These are phyloP conservation scores for Metopia argyrocephala DNA, from an alignment of 2,888 invertebrate species.

Conservation along the genomic window DNA sequence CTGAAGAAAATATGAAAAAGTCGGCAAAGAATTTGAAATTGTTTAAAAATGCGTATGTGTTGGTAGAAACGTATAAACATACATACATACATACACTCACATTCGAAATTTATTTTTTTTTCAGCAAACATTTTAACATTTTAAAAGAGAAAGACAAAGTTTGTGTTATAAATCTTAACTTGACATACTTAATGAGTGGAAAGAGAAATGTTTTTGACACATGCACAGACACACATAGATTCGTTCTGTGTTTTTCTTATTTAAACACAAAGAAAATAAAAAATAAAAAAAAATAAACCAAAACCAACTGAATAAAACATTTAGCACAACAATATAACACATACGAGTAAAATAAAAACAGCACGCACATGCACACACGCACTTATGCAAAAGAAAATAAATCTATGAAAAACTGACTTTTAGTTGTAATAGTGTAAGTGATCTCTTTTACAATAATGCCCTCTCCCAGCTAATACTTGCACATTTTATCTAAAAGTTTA, in stretches of 20 bases:
- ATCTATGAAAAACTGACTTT: neutral
- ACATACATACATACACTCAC: neutral
- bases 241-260: conserved; percentile 6
- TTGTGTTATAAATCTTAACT: conserved; percentile 53
- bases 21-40: no score
- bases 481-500: no score
- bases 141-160: conserved; percentile 28
- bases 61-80: neutral
- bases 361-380: neutral
- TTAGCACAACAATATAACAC: conserved; percentile 28
- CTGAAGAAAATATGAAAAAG: no score
- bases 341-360: neutral
- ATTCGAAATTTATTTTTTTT: neutral
- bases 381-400: neutral
- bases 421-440: neutral
- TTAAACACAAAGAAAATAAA: conserved; percentile 1
- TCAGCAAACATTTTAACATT: neutral
- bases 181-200: conserved; percentile 50
- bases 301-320: neutral
- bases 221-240: neutral
- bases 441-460: neutral
- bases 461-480: no score
- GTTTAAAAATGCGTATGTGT: no score
- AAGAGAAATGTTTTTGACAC: neutral
- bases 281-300: neutral